Percentiles rank a stretch among this genome's conserved stretches.
phyloP scores from a whole-genome alignment of 2,888 invertebrate species.

The Pilophorus perplexus region DNA sequence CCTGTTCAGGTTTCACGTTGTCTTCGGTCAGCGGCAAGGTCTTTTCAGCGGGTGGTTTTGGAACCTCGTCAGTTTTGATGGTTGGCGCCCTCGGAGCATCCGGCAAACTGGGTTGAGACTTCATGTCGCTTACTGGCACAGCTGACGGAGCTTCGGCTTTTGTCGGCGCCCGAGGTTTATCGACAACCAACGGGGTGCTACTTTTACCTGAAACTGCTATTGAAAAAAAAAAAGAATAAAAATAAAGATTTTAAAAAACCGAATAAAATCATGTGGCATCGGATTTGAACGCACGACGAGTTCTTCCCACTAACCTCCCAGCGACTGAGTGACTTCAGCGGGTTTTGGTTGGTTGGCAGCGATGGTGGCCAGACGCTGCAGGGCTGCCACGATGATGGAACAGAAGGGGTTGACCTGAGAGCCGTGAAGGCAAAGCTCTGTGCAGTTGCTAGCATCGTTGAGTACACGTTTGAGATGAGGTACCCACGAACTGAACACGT shows the following conservation, averaged over 20 bases:
- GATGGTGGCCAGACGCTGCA: not conserved
- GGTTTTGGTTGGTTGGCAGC: not conserved
- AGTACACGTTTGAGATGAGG: not conserved
- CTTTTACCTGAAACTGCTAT: too few relatives aligned
- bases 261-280: not conserved
- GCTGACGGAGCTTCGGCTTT: too few relatives aligned
- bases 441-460: not conserved
- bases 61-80: not conserved
- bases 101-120: too few relatives aligned
- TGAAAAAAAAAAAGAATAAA: too few relatives aligned
- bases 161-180: too few relatives aligned
- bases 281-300: not conserved
- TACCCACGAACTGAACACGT: not conserved
- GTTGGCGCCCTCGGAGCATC: too few relatives aligned
- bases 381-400: not conserved
- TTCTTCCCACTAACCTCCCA: too few relatives aligned
- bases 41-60: too few relatives aligned
- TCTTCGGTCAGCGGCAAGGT: too few relatives aligned
- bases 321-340: not conserved
- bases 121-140: too few relatives aligned
- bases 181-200: too few relatives aligned
- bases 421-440: not conserved
- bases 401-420: not conserved
- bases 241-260: not conserved
- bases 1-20: too few relatives aligned